phyloP scores from a whole-genome alignment of 2,888 invertebrate genomes.

The Masnerella sp. region DNA sequence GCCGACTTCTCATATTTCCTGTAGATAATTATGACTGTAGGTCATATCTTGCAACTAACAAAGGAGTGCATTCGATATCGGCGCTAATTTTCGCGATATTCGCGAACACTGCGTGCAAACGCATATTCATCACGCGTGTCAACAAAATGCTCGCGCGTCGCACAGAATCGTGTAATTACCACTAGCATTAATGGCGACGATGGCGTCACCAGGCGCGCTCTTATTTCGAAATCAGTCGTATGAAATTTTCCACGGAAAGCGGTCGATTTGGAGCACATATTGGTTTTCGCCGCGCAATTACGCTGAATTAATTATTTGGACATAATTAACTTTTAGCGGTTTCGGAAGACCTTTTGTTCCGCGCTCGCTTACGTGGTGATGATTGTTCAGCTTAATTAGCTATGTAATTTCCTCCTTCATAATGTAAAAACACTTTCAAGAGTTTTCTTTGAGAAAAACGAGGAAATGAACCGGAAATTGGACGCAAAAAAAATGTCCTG shows the following conservation, averaged over 20 bases:
- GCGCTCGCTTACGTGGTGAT: too few relatives aligned
- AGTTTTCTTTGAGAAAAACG: too few relatives aligned
- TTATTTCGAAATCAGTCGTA: constrained; percentile 1
- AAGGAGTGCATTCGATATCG: neutral
- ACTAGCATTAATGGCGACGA: constrained; percentile 19
- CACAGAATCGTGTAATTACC: constrained; percentile 8
- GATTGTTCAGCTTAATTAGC: too few relatives aligned
- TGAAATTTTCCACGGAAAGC: constrained; percentile 17
- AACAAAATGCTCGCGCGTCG: constrained; percentile 1
- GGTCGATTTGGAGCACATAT: constrained; percentile 25
- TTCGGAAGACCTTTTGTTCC: neutral
- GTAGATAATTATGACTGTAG: too few relatives aligned
- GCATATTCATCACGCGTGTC: constrained; percentile 1
- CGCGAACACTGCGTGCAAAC: constrained; percentile 4
- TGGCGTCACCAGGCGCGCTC: neutral
- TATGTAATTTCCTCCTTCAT: too few relatives aligned
- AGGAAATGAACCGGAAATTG: too few relatives aligned
- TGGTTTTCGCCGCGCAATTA: constrained; percentile 25
- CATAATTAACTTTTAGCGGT: constrained; percentile 24
- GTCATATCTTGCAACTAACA: too few relatives aligned
- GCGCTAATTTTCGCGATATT: constrained; percentile 7
- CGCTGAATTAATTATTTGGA: constrained; percentile 28
- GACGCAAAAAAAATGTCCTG: too few relatives aligned
- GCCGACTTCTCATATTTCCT: too few relatives aligned
- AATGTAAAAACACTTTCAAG: too few relatives aligned